phyloP scores from a whole-genome alignment of 2,888 invertebrate species.

The Gerris lacustris region DNA sequence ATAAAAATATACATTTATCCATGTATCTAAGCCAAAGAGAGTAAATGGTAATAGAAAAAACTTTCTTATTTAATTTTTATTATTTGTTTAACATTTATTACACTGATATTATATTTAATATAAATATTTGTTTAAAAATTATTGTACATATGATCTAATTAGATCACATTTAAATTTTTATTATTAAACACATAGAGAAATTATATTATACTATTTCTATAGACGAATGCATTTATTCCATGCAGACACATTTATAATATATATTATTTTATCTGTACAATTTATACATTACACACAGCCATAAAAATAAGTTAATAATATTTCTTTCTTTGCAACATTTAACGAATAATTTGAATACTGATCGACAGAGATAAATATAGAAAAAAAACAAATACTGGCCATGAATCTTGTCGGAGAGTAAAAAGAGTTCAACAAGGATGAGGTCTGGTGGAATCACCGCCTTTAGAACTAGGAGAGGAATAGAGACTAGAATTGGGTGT shows the following conservation, averaged over 20 bases:
- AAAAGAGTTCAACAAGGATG: background rate
- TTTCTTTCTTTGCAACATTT: background rate
- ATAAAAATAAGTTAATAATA: background rate
- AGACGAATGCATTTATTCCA: background rate
- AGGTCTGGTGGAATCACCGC: background rate
- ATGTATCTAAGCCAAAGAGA: too few relatives aligned
- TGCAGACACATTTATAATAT: background rate
- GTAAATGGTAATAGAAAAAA: too few relatives aligned
- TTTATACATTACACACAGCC: conserved; percentile 1
- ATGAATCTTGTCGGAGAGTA: too few relatives aligned
- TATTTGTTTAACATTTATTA: background rate
- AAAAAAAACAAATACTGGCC: too few relatives aligned
- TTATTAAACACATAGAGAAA: background rate
- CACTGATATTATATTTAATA: background rate
- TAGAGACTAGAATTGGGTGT: conserved; percentile 26
- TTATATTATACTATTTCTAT: too few relatives aligned
- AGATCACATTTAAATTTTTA: background rate
- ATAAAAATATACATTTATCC: too few relatives aligned
- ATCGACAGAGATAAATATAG: background rate
- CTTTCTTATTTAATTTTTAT: too few relatives aligned
- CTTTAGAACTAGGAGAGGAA: conserved; percentile 6
- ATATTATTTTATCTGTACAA: conserved; percentile 1
- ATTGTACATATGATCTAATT: background rate
- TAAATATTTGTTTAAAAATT: conserved; percentile 3
- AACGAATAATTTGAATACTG: background rate